Conservation (phyloP, 1,140 invertebrate species). For the Lanistes nyassanus region DNA sequence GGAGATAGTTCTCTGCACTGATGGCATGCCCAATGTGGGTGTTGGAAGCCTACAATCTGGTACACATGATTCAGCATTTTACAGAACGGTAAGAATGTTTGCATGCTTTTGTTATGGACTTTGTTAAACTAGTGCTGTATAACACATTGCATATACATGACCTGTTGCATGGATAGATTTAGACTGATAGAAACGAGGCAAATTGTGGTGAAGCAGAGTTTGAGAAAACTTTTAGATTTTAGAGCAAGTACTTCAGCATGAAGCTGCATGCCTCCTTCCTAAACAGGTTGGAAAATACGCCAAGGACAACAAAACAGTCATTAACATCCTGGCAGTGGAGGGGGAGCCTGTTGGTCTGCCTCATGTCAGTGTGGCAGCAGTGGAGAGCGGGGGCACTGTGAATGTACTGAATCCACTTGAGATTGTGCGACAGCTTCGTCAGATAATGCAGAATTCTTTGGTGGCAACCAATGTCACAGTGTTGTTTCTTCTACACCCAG, state of each 20-base stretch:
- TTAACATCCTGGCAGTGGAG: conserved; percentile 57
- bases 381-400: conserved; percentile 54
- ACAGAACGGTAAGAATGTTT: conserved; percentile 39
- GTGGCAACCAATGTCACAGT: conserved; percentile 57
- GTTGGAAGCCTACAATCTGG: conserved; percentile 39
- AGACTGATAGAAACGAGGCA: too few relatives aligned
- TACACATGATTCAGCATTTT: conserved; percentile 33
- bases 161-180: too few relatives aligned
- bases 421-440: conserved; percentile 53
- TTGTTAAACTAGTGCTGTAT: too few relatives aligned
- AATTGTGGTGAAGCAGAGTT: too few relatives aligned
- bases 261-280: too few relatives aligned
- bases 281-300: conserved; percentile 56
- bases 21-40: conserved; percentile 61
- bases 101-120: too few relatives aligned
- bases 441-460: conserved; percentile 57
- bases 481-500: conserved; percentile 49
- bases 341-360: conserved; percentile 50
- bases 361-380: conserved; percentile 48
- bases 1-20: conserved; percentile 62
- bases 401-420: conserved; percentile 58
- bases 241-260: too few relatives aligned
- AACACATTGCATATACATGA: too few relatives aligned
- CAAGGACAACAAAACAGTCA: conserved; percentile 49
- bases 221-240: too few relatives aligned